A percentile compares a stretch with the other conserved stretches of the same genome.
phyloP scores from a whole-genome alignment of 2,888 invertebrate genomes.

The Beris morrisii region DNA sequence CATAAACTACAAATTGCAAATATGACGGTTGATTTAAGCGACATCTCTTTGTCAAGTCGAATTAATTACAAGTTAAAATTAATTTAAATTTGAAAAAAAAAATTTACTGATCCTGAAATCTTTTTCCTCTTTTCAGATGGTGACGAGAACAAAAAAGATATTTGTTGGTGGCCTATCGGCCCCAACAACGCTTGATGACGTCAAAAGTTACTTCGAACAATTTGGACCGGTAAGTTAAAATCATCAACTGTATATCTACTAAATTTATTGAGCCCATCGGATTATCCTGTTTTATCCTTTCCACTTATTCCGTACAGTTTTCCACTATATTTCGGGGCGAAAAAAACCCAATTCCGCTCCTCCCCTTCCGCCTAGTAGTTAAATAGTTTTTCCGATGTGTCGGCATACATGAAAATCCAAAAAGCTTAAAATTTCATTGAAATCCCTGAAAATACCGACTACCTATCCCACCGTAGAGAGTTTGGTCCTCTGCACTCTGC shows the following conservation, averaged over 20 bases:
- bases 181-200: slow-evolving; percentile 98
- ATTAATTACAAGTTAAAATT: no score
- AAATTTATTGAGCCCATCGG: slow-evolving; percentile 9
- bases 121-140: slow-evolving; percentile 77
- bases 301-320: neutral
- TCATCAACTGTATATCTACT: neutral
- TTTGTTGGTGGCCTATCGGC: slow-evolving; percentile 99
- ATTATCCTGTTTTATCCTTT: slow-evolving; percentile 10
- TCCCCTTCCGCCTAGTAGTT: no score
- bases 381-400: neutral
- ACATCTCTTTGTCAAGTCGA: no score
- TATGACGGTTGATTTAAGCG: no score
- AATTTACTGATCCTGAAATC: neutral
- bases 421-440: slow-evolving; percentile 24
- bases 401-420: slow-evolving; percentile 14
- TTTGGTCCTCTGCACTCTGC: neutral
- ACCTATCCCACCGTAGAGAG: slow-evolving; percentile 7
- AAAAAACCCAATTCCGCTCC: neutral
- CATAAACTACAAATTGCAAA: no score
- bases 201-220: slow-evolving; percentile 99
- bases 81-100: no score
- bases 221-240: slow-evolving; percentile 90
- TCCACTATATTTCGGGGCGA: neutral
- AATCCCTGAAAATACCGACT: slow-evolving; percentile 15
- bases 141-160: slow-evolving; percentile 99